Conservation (phyloP, 2,113 vertebrate species). For the Burhinus bistriatus region DNA sequence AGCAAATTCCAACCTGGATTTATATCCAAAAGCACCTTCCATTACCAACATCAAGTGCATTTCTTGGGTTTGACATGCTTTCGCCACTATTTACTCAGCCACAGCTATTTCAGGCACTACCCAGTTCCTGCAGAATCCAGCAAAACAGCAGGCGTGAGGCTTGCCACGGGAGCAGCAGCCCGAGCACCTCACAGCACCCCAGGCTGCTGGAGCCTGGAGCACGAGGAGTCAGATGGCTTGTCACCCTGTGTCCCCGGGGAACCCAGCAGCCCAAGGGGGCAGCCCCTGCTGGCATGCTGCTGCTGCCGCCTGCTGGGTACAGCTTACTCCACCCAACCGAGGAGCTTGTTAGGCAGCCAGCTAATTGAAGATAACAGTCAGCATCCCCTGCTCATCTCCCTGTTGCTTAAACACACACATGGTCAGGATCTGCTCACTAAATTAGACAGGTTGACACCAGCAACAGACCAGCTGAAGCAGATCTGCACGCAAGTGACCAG, state of each 20-base stretch:
- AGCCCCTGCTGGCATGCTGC: not conserved
- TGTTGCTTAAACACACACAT: not conserved
- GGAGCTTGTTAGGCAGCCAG: not conserved
- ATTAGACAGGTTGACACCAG: not conserved
- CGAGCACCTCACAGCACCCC: not conserved
- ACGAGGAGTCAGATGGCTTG: not conserved
- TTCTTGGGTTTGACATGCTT: not conserved
- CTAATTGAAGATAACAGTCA: not conserved
- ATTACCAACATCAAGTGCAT: not conserved
- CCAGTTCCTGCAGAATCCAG: not conserved
- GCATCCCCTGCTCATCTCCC: not conserved
- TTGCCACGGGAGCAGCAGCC: not conserved
- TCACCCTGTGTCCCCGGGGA: accelerated
- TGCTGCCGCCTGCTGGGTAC: not conserved
- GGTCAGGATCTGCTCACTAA: not conserved
- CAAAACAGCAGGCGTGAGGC: not conserved
- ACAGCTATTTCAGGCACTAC: not conserved
- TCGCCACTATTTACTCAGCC: not conserved
- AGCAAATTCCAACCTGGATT: not conserved
- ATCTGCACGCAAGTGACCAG: not conserved
- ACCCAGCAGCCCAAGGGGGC: not conserved
- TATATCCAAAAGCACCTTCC: not conserved
- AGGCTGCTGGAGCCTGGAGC: not conserved
- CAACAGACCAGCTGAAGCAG: not conserved
- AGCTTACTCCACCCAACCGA: not conserved